Base-by-base conservation (phyloP, 2,113 vertebrate species). In the Podiceps cristatus region DNA sequence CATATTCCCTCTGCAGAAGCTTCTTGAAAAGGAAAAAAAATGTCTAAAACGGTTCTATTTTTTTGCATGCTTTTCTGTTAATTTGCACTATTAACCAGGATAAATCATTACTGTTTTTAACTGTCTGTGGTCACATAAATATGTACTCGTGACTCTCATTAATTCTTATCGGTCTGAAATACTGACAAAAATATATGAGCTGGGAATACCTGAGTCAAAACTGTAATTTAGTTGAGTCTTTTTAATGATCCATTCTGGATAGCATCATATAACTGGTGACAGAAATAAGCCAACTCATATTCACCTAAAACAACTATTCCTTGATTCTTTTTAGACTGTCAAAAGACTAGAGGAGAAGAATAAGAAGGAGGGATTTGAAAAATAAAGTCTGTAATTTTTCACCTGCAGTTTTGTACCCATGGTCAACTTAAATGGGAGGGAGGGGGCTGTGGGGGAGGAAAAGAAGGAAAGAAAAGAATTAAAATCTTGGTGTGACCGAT, bases 171-270 rank as follows among this genome's bases (percentile, higher is more conserved):
- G 13, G 68, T 66, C 93, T 95, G 96, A 91, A 97, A 78, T 78
- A 37, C 60, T 95, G 93, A 96, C 96, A 95, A 96, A 96, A 97
- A 97, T 96, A 97, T 96, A 96, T 92, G 91, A 97, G 95, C 96
- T 97, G 96, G 94, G 95, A 97, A 94, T 95, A 93, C 79, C 81
- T 91, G 82, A 96, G 86, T 97, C 8, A 49, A 97, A 96, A 96
- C 72, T 93, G 68, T 92, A 97, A 97, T 97, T 96, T 96, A 93
- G 72, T 81, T 74, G 79, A 83, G 88, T 93, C 83, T 90, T 94
- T 97, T 92, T 96, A 97, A 95, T 92, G 94, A 93, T 95, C 86
- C 73, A 78, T 95, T 97, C 95, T 97, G 96, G 96, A 94, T 90
- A 97, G 76, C 69, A 96, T 97, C 95, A 96, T 78, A 58, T 81